Evolutionary conservation across 1,140 invertebrate genomes (phyloP).

Genomic region (Limonius californicus): DNA sequence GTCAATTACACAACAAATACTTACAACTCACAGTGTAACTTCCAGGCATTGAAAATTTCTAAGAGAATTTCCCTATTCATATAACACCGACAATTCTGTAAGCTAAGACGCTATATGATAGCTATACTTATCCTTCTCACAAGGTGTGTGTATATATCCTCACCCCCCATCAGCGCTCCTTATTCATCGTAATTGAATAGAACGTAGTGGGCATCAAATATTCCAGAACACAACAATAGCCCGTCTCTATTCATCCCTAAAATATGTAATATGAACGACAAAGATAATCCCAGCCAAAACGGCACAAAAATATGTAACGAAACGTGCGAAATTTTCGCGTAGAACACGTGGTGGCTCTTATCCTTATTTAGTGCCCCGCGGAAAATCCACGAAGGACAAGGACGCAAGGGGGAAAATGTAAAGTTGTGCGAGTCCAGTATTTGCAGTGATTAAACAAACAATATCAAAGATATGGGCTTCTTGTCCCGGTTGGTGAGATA

Average conservation of each 20-base stretch:
- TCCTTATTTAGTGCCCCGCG: neutral
- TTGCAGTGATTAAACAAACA: conserved; percentile 33
- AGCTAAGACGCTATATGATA: conserved; percentile 8
- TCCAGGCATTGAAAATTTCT: too few species aligned
- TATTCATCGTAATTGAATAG: conserved; percentile 9
- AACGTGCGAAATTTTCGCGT: neutral
- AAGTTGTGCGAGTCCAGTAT: conserved; percentile 20
- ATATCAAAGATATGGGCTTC: conserved; percentile 37
- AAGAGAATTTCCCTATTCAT: neutral
- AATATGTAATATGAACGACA: neutral
- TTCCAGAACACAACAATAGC: neutral
- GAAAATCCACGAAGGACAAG: neutral
- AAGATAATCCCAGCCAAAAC: neutral
- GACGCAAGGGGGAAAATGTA: neutral
- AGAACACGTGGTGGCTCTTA: neutral
- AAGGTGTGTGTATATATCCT: conserved; percentile 10
- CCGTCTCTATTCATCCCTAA: neutral
- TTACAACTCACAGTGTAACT: too few species aligned
- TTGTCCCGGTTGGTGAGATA: conserved; percentile 27
- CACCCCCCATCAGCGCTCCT: neutral
- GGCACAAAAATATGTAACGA: neutral
- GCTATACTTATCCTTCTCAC: neutral
- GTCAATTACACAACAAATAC: too few species aligned
- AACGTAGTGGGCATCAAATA: conserved; percentile 9
- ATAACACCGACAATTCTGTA: neutral